Evolutionary conservation across 30 jellyfish, hydroid and myxozoan species (phyloP).

Genomic region (Phacellophora camtschatica): DNA sequence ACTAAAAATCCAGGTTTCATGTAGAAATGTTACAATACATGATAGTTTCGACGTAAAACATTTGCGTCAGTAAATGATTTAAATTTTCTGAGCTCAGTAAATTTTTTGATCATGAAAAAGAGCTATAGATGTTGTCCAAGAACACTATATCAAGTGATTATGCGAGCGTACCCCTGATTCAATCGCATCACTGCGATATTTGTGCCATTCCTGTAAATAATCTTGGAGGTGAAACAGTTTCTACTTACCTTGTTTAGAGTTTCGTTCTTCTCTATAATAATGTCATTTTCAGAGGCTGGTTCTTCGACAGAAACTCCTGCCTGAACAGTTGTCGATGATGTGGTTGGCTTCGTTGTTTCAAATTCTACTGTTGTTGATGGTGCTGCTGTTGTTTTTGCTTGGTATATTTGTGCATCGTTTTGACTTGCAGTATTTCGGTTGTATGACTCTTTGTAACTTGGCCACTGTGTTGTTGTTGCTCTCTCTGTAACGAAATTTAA

Average conservation of each 20-base stretch:
- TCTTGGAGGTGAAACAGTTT: too few species aligned
- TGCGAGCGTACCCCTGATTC: too few species aligned
- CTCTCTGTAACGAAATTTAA: too few species aligned
- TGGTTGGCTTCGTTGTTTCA: conserved; percentile 8
- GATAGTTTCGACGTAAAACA: too few species aligned
- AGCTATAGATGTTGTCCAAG: too few species aligned
- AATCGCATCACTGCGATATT: too few species aligned
- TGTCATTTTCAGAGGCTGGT: conserved; percentile 13
- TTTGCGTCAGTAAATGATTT: too few species aligned
- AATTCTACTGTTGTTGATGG: conserved; percentile 30
- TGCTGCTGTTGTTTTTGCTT: not conserved
- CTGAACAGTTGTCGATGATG: not conserved
- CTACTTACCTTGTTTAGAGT: conserved; percentile 24
- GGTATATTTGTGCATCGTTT: conserved; percentile 3
- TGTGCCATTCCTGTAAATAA: too few species aligned
- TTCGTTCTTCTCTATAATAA: not conserved
- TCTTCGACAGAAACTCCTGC: conserved; percentile 56
- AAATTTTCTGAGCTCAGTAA: too few species aligned
- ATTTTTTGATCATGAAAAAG: too few species aligned
- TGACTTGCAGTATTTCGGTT: not conserved
- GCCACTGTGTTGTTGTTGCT: not conserved
- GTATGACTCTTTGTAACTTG: not conserved
- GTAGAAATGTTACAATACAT: too few species aligned
- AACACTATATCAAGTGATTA: not conserved
- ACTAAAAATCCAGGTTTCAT: too few species aligned